Percentiles rank a stretch among this genome's conserved stretches.
Evolutionary conservation across 1,140 invertebrate species (phyloP).

Genomic region (Sycophaga agraensis): DNA sequence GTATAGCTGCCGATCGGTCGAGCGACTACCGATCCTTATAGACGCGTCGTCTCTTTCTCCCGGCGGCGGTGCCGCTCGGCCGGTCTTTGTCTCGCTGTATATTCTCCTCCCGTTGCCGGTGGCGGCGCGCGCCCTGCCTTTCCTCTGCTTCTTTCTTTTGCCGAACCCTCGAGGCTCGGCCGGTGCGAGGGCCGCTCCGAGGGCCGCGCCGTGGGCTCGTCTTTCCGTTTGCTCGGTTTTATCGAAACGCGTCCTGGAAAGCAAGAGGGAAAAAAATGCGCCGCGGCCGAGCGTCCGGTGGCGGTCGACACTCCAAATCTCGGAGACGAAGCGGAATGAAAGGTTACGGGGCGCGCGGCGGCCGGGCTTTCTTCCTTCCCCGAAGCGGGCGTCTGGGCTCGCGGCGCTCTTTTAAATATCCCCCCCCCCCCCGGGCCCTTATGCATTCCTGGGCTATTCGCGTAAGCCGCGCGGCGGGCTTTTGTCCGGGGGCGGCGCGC

Average conservation of each 20-base stretch:
- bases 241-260: slow-evolving; percentile 25
- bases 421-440: neutral
- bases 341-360: neutral
- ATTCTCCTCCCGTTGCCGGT: neutral
- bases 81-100: neutral
- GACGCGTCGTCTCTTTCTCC: neutral
- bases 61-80: too few species aligned
- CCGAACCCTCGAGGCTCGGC: neutral
- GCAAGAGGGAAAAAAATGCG: slow-evolving; percentile 7
- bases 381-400: too few species aligned
- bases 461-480: too few species aligned
- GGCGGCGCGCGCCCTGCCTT: neutral
- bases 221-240: slow-evolving; percentile 28
- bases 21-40: slow-evolving; percentile 25
- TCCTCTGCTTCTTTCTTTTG: neutral
- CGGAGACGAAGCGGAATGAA: slow-evolving; percentile 14
- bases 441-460: neutral
- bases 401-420: too few species aligned
- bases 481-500: too few species aligned
- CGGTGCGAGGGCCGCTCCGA: too few species aligned
- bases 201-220: slow-evolving; percentile 4
- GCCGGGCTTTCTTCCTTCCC: too few species aligned
- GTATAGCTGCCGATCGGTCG: too few species aligned
- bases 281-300: neutral
- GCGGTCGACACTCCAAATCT: neutral